phyloP scores from a whole-genome alignment of 2,113 vertebrate species.

The Takifugu flavidus region DNA sequence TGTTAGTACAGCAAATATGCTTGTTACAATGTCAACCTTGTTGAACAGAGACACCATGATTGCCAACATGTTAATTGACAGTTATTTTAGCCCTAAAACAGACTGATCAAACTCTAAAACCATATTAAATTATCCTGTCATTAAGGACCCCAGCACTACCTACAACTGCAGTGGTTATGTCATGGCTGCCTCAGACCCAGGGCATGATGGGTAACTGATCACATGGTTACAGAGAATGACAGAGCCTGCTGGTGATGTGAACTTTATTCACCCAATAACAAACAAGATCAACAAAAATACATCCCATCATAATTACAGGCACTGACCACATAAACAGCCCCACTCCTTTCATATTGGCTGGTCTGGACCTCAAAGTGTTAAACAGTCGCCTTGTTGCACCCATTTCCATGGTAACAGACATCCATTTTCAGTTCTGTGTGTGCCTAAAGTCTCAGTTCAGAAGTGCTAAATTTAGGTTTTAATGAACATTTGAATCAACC shows the following conservation, averaged over 20 bases:
- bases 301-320: slow-evolving; percentile 29
- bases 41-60: background rate
- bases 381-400: background rate
- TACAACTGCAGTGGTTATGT: too few species aligned
- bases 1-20: background rate
- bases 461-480: background rate
- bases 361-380: too few species aligned
- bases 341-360: slow-evolving; percentile 13
- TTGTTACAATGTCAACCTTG: background rate
- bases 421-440: too few species aligned
- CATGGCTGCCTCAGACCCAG: background rate
- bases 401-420: background rate
- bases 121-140: too few species aligned
- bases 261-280: slow-evolving; percentile 43
- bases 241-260: slow-evolving; percentile 37
- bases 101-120: too few species aligned
- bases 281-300: slow-evolving; percentile 26
- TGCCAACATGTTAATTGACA: background rate
- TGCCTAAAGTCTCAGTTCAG: too few species aligned
- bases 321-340: slow-evolving; percentile 11
- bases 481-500: background rate
- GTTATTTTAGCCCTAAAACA: background rate
- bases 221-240: background rate
- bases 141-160: too few species aligned
- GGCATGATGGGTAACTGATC: background rate